Conservation (phyloP, 2,888 invertebrate genomes). For the Mythimna ferrago region DNA sequence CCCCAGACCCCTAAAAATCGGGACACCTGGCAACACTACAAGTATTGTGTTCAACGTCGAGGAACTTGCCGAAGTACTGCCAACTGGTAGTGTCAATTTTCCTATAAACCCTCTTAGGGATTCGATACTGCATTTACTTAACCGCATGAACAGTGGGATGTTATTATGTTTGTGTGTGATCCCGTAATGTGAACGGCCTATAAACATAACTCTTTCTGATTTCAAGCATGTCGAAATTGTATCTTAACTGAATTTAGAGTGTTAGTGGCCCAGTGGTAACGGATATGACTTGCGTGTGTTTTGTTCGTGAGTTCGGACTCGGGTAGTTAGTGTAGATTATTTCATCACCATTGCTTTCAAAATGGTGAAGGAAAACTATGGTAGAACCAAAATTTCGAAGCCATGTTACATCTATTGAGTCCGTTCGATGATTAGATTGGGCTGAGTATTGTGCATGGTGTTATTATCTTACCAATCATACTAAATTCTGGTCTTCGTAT, state of each 20-base stretch:
- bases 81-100: neutral
- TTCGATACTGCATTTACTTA: neutral
- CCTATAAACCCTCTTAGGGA: neutral
- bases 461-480: neutral
- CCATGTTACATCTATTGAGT: neutral
- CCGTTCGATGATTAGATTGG: neutral
- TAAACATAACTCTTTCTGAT: neutral
- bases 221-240: neutral
- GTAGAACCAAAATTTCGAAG: neutral
- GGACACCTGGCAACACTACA: no score
- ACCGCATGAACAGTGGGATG: neutral
- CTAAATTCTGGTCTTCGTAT: no score
- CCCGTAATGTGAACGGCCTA: neutral
- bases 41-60: no score
- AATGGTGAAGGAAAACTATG: neutral
- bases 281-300: neutral
- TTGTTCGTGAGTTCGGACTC: neutral
- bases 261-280: neutral
- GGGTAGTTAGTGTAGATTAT: neutral
- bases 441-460: neutral
- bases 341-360: neutral
- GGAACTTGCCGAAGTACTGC: neutral
- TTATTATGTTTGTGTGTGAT: neutral
- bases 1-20: no score
- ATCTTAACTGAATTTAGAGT: neutral